phyloP scores from a whole-genome alignment of 1,140 invertebrate species.

The Rhizoglyphus robini region DNA sequence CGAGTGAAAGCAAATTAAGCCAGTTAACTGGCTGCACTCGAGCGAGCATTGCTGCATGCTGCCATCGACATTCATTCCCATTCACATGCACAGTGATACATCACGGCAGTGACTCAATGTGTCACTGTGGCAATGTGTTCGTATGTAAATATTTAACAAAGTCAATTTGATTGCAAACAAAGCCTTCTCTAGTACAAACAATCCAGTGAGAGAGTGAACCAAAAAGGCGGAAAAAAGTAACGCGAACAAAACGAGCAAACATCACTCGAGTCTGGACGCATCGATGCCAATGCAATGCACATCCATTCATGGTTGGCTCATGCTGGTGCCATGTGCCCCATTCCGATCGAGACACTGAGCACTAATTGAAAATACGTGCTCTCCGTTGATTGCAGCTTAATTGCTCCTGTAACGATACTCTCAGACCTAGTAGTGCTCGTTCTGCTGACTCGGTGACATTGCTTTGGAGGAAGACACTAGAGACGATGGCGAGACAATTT shows the following conservation, averaged over 20 bases:
- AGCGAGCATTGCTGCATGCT: too few relatives aligned
- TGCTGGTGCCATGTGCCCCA: background rate
- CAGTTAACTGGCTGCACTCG: too few relatives aligned
- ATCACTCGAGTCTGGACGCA: too few relatives aligned
- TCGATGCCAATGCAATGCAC: background rate
- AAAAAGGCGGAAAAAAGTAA: background rate
- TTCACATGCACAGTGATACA: too few relatives aligned
- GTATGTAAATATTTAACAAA: conserved; percentile 11
- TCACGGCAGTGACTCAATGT: too few relatives aligned
- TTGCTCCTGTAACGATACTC: background rate
- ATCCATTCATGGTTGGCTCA: background rate
- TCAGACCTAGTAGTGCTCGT: too few relatives aligned
- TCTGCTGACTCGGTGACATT: too few relatives aligned
- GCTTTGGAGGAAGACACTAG: too few relatives aligned
- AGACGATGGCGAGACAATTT: too few relatives aligned
- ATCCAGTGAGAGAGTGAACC: background rate
- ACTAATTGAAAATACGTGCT: conserved; percentile 12
- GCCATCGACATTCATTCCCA: too few relatives aligned
- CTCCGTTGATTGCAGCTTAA: background rate
- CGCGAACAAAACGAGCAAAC: conserved; percentile 6
- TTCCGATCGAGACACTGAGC: background rate
- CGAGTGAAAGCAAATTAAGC: too few relatives aligned
- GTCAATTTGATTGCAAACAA: conserved; percentile 14
- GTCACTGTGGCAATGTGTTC: conserved; percentile 7
- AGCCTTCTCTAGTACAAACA: background rate